Evolutionary conservation across 2,797 vertebrate genomes (phyloP).

Genomic region (Hydrocynus forskahlii): DNA sequence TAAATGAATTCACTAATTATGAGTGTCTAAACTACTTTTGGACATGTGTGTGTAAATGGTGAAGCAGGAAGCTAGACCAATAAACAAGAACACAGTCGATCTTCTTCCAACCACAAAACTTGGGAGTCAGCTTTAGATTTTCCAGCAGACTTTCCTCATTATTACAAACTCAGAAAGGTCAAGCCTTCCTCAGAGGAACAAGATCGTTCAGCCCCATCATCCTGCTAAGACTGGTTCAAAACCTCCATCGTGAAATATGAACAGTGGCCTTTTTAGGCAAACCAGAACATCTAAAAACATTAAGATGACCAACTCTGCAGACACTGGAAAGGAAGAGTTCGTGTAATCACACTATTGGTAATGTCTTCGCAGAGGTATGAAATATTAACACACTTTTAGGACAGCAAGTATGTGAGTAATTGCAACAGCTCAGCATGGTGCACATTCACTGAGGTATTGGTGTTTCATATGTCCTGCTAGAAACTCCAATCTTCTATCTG

Average conservation of each 20-base stretch:
- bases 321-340: slow-evolving; percentile 16
- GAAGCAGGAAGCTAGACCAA: no score
- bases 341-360: not conserved
- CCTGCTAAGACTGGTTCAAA: slow-evolving; percentile 11
- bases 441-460: not conserved
- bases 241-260: not conserved
- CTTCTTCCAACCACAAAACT: not conserved
- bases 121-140: not conserved
- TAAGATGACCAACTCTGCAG: slow-evolving; percentile 40
- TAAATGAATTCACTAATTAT: not conserved
- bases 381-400: not conserved
- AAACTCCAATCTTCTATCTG: not conserved
- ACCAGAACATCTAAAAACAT: slow-evolving; percentile 24
- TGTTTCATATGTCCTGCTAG: not conserved
- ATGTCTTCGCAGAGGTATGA: not conserved
- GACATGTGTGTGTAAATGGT: not conserved
- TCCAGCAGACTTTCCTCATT: not conserved
- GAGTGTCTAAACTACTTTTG: not conserved
- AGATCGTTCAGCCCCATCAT: not conserved
- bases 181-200: not conserved
- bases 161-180: slow-evolving; percentile 9
- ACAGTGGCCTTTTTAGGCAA: not conserved
- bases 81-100: not conserved
- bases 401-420: not conserved
- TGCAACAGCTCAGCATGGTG: not conserved